Evolutionary conservation across 2,888 invertebrate genomes (phyloP), one percentile per base, ranked within the genome.

Genomic region (Plagodis pulveraria): DNA sequence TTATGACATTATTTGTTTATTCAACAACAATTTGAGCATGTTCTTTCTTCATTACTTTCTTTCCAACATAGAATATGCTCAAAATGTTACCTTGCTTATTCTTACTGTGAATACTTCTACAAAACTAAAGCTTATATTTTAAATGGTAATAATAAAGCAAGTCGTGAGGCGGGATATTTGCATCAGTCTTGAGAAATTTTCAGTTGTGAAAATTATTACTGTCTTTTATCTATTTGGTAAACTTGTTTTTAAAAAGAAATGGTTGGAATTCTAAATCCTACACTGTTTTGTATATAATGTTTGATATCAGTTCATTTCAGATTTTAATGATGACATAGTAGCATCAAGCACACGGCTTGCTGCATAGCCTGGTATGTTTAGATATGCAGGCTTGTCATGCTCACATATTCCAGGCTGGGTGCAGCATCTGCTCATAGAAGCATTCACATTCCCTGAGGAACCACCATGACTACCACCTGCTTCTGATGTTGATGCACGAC

Each of bases 91-190:
- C 58, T 71, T 69, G 72, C 82, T 86, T 86, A 88, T 52, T 70
- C 81, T 87, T 84, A 69, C 72, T 78, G 67, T 63, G 78, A 78
- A 61, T 84, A 81, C 81, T 79, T 79, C 84, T 90, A 89, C 74
- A 72, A 84, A 69, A 82, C 86, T 91, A 89, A 86, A 84, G 69
- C 76, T 86, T 91, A 87, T 83, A 81, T 87, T 65, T 85, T 89
- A 88, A 87, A 88, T 91, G 91, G 92, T 92, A 92, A 91, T 91
- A 88, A 91, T 92, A 92, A 92, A 92, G 92, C 92, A 92, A 92
- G 91, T 92, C 84, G 88, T 91, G 92, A 92, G 92, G 92, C 92
- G 92, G 92, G 92, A 92, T 89, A 92, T 92, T 92, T 91, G 91
- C 90, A 91, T 92, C 92, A 92, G 92, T 92, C 92, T 92, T 92